These are phyloP conservation scores for Neoniphon sammara DNA, from an alignment of 2,797 vertebrate genomes.

Conservation along the genomic window DNA sequence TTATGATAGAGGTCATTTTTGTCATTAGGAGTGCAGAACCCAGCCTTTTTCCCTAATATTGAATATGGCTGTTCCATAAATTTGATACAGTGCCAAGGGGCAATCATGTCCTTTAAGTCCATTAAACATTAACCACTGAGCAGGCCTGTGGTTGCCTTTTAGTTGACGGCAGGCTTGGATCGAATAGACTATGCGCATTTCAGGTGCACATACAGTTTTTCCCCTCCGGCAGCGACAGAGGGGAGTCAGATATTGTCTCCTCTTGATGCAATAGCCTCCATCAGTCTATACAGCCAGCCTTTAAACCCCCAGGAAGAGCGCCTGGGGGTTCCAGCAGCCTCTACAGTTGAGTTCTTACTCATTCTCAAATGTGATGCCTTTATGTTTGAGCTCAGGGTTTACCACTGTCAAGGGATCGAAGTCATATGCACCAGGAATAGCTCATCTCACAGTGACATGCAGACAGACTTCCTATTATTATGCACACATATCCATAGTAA, in stretches of 20 bases:
- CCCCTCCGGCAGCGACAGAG: slow-evolving; percentile 45
- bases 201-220: slow-evolving; percentile 53
- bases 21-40: slow-evolving; percentile 58
- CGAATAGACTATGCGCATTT: slow-evolving; percentile 51
- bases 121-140: slow-evolving; percentile 73
- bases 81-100: slow-evolving; percentile 65
- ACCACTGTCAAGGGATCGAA: slow-evolving; percentile 44
- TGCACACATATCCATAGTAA: neutral
- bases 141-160: slow-evolving; percentile 55
- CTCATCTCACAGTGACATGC: slow-evolving; percentile 23
- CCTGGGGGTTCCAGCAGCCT: slow-evolving; percentile 47
- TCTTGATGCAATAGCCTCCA: slow-evolving; percentile 64
- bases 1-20: slow-evolving; percentile 66
- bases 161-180: slow-evolving; percentile 37
- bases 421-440: slow-evolving; percentile 40
- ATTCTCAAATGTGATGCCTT: slow-evolving; percentile 52
- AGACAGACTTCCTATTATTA: neutral
- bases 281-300: slow-evolving; percentile 47
- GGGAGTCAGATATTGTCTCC: slow-evolving; percentile 60
- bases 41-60: slow-evolving; percentile 55
- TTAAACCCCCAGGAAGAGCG: slow-evolving; percentile 57
- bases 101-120: slow-evolving; percentile 75
- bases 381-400: slow-evolving; percentile 49
- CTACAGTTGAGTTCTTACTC: slow-evolving; percentile 47
- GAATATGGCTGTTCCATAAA: slow-evolving; percentile 66